Evolutionary conservation across 2,888 invertebrate genomes (phyloP).

Genomic region (Amorpha juglandis): DNA sequence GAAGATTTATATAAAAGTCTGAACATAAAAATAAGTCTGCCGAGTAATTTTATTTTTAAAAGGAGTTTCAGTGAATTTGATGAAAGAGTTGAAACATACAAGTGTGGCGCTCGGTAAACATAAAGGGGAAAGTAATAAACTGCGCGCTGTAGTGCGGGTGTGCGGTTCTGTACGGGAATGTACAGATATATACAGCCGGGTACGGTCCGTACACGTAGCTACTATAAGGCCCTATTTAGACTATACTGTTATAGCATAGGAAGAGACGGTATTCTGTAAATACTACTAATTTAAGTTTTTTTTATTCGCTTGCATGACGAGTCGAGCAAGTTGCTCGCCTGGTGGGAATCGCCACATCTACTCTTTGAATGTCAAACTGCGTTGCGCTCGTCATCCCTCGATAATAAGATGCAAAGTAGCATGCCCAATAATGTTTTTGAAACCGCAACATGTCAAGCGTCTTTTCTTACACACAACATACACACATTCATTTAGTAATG

Average conservation of each 20-base stretch:
- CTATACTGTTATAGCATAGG: background rate
- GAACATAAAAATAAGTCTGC: background rate
- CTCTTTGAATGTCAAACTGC: no score
- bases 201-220: background rate
- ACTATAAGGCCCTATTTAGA: background rate
- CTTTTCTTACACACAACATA: no score
- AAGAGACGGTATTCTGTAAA: no score
- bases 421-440: no score
- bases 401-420: no score
- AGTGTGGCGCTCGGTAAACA: constrained; percentile 15
- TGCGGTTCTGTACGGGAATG: background rate
- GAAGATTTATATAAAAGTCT: background rate
- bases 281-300: no score
- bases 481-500: no score
- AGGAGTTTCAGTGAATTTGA: constrained; percentile 13
- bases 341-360: no score
- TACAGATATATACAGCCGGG: background rate
- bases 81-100: constrained; percentile 22
- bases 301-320: no score
- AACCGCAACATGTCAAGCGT: no score
- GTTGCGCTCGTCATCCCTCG: no score
- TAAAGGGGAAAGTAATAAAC: constrained; percentile 18
- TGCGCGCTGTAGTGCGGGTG: background rate
- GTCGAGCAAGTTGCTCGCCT: no score
- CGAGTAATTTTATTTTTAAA: constrained; percentile 12